A percentile compares a stretch with the other conserved stretches of the same genome.
Evolutionary conservation across 2,797 vertebrate species (phyloP).

Genomic region (Alosa sapidissima): DNA sequence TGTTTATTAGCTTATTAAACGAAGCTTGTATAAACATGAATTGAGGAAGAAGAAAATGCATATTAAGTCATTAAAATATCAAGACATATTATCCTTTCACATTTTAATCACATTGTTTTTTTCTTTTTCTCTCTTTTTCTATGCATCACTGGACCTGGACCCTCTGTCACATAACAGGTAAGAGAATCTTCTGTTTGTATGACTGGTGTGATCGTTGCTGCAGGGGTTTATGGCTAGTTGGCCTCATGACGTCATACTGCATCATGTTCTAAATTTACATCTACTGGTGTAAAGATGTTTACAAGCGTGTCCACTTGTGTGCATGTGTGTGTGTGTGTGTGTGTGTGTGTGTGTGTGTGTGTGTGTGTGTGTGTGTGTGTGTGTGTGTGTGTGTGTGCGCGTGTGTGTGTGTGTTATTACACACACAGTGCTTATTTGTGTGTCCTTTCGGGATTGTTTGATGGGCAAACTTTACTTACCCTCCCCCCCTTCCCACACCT

Average conservation of each 20-base stretch:
- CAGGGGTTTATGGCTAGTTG: background rate
- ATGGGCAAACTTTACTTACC: constrained; percentile 38
- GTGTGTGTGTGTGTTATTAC: background rate
- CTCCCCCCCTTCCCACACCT: constrained; percentile 6
- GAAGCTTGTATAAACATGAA: background rate
- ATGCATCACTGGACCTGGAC: background rate
- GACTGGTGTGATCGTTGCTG: background rate
- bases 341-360: background rate
- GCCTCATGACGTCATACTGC: background rate
- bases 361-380: background rate
- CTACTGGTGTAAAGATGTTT: background rate
- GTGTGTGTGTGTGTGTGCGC: background rate
- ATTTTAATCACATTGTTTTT: background rate
- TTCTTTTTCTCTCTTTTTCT: background rate
- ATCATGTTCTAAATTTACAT: background rate
- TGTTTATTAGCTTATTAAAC: background rate
- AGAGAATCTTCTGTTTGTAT: background rate
- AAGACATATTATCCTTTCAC: too few relatives aligned
- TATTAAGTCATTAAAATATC: background rate
- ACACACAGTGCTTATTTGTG: background rate
- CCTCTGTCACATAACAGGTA: background rate
- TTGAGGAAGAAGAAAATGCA: background rate
- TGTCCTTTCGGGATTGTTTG: background rate
- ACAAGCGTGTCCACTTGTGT: background rate
- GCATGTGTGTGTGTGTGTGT: background rate